A percentile compares a stretch with the other conserved stretches of the same genome.
phyloP scores from a whole-genome alignment of 2,113 vertebrate species.

The Cervus canadensis region DNA sequence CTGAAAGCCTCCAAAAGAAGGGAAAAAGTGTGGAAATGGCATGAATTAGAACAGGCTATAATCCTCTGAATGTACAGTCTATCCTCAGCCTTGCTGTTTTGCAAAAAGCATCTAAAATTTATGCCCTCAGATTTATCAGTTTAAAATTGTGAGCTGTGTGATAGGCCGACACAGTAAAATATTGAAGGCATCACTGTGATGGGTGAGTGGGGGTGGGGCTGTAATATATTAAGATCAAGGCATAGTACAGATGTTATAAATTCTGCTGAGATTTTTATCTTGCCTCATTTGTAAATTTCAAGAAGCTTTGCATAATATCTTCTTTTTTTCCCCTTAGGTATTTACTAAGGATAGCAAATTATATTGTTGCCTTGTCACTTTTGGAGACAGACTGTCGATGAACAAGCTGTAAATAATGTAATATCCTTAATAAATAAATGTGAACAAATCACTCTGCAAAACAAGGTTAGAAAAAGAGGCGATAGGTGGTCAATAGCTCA shows the following conservation, averaged over 20 bases:
- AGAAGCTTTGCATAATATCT: conserved; percentile 49
- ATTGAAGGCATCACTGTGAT: conserved; percentile 10
- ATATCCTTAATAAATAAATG: conserved; percentile 66
- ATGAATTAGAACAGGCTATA: conserved; percentile 29
- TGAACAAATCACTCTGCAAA: conserved; percentile 63
- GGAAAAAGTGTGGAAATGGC: conserved; percentile 32
- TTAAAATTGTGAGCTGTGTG: conserved; percentile 50
- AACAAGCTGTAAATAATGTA: conserved; percentile 65
- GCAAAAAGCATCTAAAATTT: conserved; percentile 63
- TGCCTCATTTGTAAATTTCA: conserved; percentile 52
- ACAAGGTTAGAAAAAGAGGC: conserved; percentile 20
- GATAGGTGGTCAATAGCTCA: not conserved
- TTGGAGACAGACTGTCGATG: conserved; percentile 54
- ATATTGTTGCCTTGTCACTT: conserved; percentile 58
- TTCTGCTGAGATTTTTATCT: conserved; percentile 52
- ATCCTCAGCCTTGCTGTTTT: conserved; percentile 57
- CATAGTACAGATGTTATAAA: not conserved
- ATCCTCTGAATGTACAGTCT: conserved; percentile 48
- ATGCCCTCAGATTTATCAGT: conserved; percentile 61
- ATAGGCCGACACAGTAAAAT: conserved; percentile 30
- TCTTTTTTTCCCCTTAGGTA: conserved; percentile 32
- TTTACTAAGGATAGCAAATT: conserved; percentile 63
- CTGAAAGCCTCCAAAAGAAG: conserved; percentile 8
- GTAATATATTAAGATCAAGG: conserved; percentile 45
- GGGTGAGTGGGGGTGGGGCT: not conserved